Percentiles rank a stretch among this genome's conserved stretches.
phyloP scores from a whole-genome alignment of 2,797 vertebrate species.

The Allobates femoralis region DNA sequence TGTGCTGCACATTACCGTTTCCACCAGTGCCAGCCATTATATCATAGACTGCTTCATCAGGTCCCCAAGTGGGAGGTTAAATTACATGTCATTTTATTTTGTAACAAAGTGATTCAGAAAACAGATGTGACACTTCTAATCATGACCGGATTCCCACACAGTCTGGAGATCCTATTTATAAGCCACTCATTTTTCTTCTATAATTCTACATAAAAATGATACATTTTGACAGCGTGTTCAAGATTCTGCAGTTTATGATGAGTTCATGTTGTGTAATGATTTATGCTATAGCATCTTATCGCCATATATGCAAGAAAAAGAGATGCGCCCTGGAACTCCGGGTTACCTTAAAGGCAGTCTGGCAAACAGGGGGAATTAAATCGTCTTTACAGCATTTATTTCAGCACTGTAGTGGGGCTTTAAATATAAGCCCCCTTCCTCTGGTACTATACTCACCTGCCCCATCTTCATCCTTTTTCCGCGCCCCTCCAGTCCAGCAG shows the following conservation, averaged over 20 bases:
- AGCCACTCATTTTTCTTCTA: background rate
- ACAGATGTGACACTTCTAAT: slow-evolving; percentile 38
- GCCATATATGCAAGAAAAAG: background rate
- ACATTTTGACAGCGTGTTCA: background rate
- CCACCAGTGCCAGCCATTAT: background rate
- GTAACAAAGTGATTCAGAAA: slow-evolving; percentile 39
- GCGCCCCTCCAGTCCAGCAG: no score
- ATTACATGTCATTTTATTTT: slow-evolving; percentile 43
- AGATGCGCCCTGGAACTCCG: background rate
- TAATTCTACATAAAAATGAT: slow-evolving; percentile 27
- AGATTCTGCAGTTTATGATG: background rate
- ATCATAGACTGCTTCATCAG: background rate
- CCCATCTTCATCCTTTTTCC: no score
- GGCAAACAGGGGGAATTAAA: background rate
- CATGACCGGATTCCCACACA: slow-evolving; percentile 29
- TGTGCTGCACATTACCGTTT: slow-evolving; percentile 12
- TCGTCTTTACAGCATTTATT: no score
- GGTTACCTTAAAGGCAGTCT: background rate
- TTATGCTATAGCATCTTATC: background rate
- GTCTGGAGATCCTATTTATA: slow-evolving; percentile 24
- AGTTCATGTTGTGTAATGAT: slow-evolving; percentile 13
- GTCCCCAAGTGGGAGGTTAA: slow-evolving; percentile 24
- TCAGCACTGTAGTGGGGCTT: no score
- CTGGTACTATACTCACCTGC: no score
- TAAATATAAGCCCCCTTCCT: no score